A percentile compares a stretch with the other conserved stretches of the same genome.
These are phyloP conservation scores for Branchinecta sandiegonensis DNA, from an alignment of 2,888 invertebrate genomes.

Conservation along the genomic window DNA sequence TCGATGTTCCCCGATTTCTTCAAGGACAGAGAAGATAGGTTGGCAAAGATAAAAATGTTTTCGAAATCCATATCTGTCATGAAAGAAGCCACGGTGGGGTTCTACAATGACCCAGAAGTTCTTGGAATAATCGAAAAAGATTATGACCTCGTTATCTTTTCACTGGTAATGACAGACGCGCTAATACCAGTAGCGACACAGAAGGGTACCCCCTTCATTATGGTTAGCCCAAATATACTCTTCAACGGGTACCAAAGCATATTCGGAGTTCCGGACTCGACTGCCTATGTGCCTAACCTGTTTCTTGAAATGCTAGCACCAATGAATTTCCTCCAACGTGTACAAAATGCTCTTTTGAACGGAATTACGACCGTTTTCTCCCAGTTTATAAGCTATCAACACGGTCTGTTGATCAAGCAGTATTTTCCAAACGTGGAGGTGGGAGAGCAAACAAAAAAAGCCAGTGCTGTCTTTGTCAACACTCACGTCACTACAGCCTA, in stretches of 20 bases:
- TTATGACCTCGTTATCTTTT: slow-evolving; percentile 30
- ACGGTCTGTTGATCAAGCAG: neutral
- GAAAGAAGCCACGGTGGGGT: neutral
- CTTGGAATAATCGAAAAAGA: slow-evolving; percentile 25
- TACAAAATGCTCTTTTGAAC: neutral
- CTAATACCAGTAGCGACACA: slow-evolving; percentile 29
- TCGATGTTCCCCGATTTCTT: slow-evolving; percentile 22
- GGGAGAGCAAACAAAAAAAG: slow-evolving; percentile 24
- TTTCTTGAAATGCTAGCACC: neutral
- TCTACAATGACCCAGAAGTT: slow-evolving; percentile 25
- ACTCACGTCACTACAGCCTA: slow-evolving; percentile 25
- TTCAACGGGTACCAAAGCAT: slow-evolving; percentile 12
- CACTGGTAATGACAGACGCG: slow-evolving; percentile 31
- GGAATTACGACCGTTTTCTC: neutral
- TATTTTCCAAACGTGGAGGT: slow-evolving; percentile 17
- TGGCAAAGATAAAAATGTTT: slow-evolving; percentile 18
- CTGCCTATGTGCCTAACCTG: slow-evolving; percentile 31
- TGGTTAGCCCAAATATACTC: slow-evolving; percentile 29
- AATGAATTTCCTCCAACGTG: neutral
- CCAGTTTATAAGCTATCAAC: neutral
- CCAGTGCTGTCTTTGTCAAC: slow-evolving; percentile 25
- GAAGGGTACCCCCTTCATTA: slow-evolving; percentile 32
- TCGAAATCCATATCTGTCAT: slow-evolving; percentile 9
- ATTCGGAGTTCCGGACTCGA: slow-evolving; percentile 28
- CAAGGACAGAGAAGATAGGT: slow-evolving; percentile 11